Base-by-base conservation (phyloP, 2,797 vertebrate genomes). In the Melanotaenia maccullochi region DNA sequence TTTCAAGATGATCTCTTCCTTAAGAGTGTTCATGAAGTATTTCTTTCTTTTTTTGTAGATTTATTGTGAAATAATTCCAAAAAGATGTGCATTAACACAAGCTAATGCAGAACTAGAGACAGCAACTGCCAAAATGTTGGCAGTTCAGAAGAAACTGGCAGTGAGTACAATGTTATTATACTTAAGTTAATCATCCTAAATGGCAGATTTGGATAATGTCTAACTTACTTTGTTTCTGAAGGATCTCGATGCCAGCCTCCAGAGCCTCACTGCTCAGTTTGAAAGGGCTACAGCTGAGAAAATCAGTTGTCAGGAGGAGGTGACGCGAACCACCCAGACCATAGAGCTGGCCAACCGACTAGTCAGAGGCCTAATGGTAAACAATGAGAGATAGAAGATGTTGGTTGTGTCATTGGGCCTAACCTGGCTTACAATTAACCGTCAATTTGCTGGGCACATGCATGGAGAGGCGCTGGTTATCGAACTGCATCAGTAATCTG, bases 51-150 rank as follows among this genome's bases (percentile, higher is more conserved):
- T 88, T 86, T 83, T 78, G 28, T 88, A 96, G 95, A 93, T 95
- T 68, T 95, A 92, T 85, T 96, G 94, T 89, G 94, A 96, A 3
- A 94, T 95, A 35, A 94, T 95, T 78, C 93, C 95, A 13, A 96
- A 97, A 86, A 86, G 87, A 18, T 92, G 87, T 68, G 93, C 85
- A 0, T 77, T 97, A 74, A 85, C 89, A 32, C 92, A 95, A 76
- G 93, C 93, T 79, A 97, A 96, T 79, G 40, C 70, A 58, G 95
- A 97, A 42, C 78, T 97, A 70, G 91, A 95, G 69, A 82, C 81
- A 59, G 95, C 95, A 66, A 95, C 94, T 25, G 89, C 90, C 78
- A 97, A 96, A 86, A 73, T 95, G n/a, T 71, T 93, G 71, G 68
- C 82, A n/a, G 84, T 96, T 71, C 92, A 94, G 66, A 96, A 94